phyloP scores from a whole-genome alignment of 2,888 invertebrate genomes.

The Hypsopygia costalis region DNA sequence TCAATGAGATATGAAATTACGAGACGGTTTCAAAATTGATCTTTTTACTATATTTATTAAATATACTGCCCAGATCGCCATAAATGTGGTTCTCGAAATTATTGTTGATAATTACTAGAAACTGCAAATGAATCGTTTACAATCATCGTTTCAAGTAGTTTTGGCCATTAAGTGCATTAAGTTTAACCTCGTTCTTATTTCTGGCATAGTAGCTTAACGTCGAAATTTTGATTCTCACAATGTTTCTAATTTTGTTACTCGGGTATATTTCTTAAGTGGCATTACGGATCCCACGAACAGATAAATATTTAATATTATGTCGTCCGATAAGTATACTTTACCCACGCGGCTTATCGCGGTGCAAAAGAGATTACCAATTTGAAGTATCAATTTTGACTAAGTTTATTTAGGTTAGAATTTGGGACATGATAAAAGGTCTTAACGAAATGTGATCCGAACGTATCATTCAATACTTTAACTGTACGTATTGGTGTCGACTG shows the following conservation, averaged over 20 bases:
- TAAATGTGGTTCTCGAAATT: background rate
- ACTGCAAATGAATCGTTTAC: conserved; percentile 16
- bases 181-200: conserved; percentile 17
- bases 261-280: conserved; percentile 16
- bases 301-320: conserved; percentile 45
- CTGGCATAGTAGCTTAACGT: conserved; percentile 2
- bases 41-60: no score
- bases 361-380: conserved; percentile 51
- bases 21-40: no score
- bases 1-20: no score
- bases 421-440: conserved; percentile 39
- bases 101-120: conserved; percentile 14
- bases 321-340: conserved; percentile 40
- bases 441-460: conserved; percentile 22
- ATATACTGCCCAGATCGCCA: no score
- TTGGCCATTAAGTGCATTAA: conserved; percentile 11
- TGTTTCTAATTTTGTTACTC: conserved; percentile 3
- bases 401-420: conserved; percentile 39
- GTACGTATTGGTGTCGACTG: conserved; percentile 3
- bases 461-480: conserved; percentile 8
- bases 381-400: conserved; percentile 47
- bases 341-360: conserved; percentile 50
- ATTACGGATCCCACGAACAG: conserved; percentile 26
- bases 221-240: conserved; percentile 8
- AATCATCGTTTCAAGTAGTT: conserved; percentile 9